A percentile compares a stretch with the other conserved stretches of the same genome.
phyloP scores from a whole-genome alignment of 1,140 invertebrate genomes.

The Scaptomyza hsui region DNA sequence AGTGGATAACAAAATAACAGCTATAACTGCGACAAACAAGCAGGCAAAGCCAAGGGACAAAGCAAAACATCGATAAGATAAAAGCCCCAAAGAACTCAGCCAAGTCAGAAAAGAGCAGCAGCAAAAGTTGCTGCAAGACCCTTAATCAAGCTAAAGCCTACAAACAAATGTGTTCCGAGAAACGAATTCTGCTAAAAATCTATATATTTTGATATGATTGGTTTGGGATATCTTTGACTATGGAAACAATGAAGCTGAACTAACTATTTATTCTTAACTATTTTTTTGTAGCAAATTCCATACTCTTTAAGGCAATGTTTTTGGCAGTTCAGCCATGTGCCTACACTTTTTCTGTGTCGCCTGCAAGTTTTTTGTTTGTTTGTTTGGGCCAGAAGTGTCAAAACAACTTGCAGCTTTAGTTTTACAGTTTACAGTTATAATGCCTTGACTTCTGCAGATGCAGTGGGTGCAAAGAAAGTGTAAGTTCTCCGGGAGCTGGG shows the following conservation, averaged over 20 bases:
- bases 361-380: constrained; percentile 46
- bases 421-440: constrained; percentile 15
- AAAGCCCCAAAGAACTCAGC: constrained; percentile 28
- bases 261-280: too few species aligned
- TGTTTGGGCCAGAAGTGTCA: constrained; percentile 70
- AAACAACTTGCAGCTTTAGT: constrained; percentile 66
- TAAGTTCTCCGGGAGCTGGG: constrained; percentile 56
- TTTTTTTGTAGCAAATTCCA: background rate
- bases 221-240: too few species aligned
- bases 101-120: constrained; percentile 5
- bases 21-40: constrained; percentile 26
- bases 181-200: background rate
- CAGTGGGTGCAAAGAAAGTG: constrained; percentile 57
- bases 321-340: background rate
- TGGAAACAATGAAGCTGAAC: too few species aligned
- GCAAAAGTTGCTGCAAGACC: constrained; percentile 44
- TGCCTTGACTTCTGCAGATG: background rate
- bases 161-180: background rate
- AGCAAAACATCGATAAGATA: constrained; percentile 60
- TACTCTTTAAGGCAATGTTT: background rate
- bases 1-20: constrained; percentile 34
- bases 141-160: constrained; percentile 38
- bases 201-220: too few species aligned
- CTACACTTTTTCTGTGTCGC: constrained; percentile 28
- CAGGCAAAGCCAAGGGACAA: constrained; percentile 20